A percentile compares a stretch with the other conserved stretches of the same genome.
Conservation (phyloP, 2,113 vertebrate genomes). For the Istiophorus platypterus region DNA sequence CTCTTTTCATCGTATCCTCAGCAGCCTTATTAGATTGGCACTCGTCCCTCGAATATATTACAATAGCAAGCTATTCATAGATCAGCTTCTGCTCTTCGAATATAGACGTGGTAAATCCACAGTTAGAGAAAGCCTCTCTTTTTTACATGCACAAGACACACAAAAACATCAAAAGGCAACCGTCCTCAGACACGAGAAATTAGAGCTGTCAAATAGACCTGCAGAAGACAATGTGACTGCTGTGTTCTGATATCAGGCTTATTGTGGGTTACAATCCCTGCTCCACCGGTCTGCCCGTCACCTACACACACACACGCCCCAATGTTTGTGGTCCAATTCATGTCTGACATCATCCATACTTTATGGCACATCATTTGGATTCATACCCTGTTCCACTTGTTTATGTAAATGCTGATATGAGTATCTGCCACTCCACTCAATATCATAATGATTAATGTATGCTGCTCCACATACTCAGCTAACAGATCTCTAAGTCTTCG, state of each 20-base stretch:
- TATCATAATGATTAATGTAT: conserved; percentile 77
- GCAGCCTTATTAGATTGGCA: conserved; percentile 56
- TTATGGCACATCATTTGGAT: conserved; percentile 62
- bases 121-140: conserved; percentile 1
- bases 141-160: conserved; percentile 3
- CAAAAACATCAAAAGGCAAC: conserved; percentile 16
- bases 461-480: conserved; percentile 69
- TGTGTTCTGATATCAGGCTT: conserved; percentile 21
- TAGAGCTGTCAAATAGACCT: conserved; percentile 37
- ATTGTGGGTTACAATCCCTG: conserved; percentile 21
- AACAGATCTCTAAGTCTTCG: conserved; percentile 48
- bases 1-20: conserved; percentile 52
- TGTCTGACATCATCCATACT: conserved; percentile 64
- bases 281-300: conserved; percentile 28
- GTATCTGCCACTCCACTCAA: conserved; percentile 70
- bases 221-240: conserved; percentile 19
- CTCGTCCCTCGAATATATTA: conserved; percentile 26
- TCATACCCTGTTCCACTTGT: conserved; percentile 68
- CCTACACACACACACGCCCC: background rate
- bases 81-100: conserved; percentile 43
- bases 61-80: conserved; percentile 37
- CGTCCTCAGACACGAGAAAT: conserved; percentile 33
- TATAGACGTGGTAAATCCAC: conserved; percentile 27
- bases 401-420: conserved; percentile 80
- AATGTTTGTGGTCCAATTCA: conserved; percentile 31